Evolutionary conservation across 53 echinoderm and acorn worm genomes (phyloP), one percentile per base, ranked within the genome.

Genomic region (Stichopus horrens): DNA sequence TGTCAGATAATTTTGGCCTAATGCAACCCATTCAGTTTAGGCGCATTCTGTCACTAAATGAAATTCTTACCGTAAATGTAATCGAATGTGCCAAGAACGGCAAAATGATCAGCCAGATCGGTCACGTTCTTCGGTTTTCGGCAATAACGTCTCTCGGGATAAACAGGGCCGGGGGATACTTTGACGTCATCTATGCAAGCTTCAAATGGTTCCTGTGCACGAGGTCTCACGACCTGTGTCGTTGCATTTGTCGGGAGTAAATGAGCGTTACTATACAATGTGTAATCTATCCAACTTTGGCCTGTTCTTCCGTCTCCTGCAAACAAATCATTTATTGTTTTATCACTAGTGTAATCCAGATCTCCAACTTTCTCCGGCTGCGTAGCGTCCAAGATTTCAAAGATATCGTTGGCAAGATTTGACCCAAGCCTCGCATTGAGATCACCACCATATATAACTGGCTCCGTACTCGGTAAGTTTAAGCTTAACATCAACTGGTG

Each of bases 101-200:
- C 88, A 65, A 90, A 96, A 63, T 96, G 97, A 86, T 96, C 97
- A 6, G 97, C 82, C 8, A 96, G 58, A 74, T 96, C 96, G 5
- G 91, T 90, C 52, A 96, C 88, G 20, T 83, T 87, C 86, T 87
- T 92, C 19, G 74, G 58, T 54, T 79, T 79, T 0, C 80, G 67
- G 75, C 97, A 96, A 51, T 55, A 54, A 0, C 73, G 67, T 52
- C 89, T 88, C 22, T 95, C 90, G 0, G 94, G 96, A 79, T 93
- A 96, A 7, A 67, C 77, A 60, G 90, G 91, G 71, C 82, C 22
- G 55, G 83, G 67, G 7, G 87, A 90, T 21, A 92, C 87, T 58
- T 87, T 60, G 37, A 92, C 79, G 14, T 88, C 87, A 52, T 79
- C 89, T 65, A 84, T 89, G 86, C 97, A 96, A 8, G 92, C 83